A percentile compares a stretch with the other conserved stretches of the same genome.
Evolutionary conservation across 2,797 vertebrate species (phyloP).

Genomic region (Hippocampus kuda): DNA sequence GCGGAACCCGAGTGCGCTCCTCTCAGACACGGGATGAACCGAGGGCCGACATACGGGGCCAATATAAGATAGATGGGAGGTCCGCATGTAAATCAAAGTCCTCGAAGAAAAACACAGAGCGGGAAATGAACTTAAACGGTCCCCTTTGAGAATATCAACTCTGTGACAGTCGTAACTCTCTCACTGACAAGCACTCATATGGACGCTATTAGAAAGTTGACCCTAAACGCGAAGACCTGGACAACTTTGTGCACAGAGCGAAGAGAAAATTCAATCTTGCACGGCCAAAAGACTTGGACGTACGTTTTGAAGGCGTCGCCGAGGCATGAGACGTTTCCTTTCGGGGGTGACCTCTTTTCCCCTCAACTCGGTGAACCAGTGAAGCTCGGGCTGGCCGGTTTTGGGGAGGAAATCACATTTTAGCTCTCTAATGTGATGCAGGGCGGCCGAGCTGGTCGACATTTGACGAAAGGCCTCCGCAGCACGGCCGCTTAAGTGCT

Average conservation of each 20-base stretch:
- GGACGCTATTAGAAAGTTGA: slow-evolving; percentile 10
- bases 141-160: slow-evolving; percentile 9
- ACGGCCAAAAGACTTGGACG: slow-evolving; percentile 4
- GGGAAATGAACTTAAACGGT: slow-evolving; percentile 6
- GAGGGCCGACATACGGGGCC: neutral
- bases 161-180: slow-evolving; percentile 11
- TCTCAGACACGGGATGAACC: neutral
- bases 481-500: slow-evolving; percentile 64
- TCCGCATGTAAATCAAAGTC: neutral
- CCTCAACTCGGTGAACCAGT: slow-evolving; percentile 44
- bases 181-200: slow-evolving; percentile 10
- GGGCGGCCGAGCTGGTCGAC: slow-evolving; percentile 52
- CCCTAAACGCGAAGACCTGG: slow-evolving; percentile 12
- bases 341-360: slow-evolving; percentile 30
- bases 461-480: slow-evolving; percentile 53
- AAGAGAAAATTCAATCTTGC: slow-evolving; percentile 26
- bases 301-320: slow-evolving; percentile 8
- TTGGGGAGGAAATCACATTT: slow-evolving; percentile 60
- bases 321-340: slow-evolving; percentile 22
- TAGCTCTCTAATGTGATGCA: slow-evolving; percentile 58
- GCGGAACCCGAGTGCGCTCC: neutral
- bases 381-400: slow-evolving; percentile 45
- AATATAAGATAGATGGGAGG: slow-evolving; percentile 1
- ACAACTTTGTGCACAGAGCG: slow-evolving; percentile 7
- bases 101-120: neutral